These are phyloP conservation scores for Alfaro cultratus DNA, from an alignment of 2,797 vertebrate species.

Conservation along the genomic window DNA sequence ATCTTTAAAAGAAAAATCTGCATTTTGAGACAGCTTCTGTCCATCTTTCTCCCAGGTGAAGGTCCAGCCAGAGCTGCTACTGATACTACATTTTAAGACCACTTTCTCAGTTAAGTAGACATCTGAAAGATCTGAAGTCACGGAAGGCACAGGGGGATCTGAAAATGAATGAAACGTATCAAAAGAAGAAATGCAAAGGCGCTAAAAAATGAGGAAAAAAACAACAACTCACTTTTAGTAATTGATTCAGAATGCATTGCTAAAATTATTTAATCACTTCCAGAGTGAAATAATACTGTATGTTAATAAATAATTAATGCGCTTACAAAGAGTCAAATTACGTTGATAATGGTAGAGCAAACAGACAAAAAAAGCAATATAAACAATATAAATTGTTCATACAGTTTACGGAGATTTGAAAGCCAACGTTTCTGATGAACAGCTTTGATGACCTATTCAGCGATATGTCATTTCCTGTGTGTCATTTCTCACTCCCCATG, in stretches of 20 bases:
- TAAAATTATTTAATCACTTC: background rate
- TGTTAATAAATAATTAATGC: background rate
- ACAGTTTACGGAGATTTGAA: background rate
- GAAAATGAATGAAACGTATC: conserved; percentile 22
- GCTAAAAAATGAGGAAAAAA: background rate
- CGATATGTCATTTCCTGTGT: background rate
- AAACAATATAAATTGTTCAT: background rate
- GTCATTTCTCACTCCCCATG: background rate
- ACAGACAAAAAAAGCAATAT: background rate
- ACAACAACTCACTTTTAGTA: rapidly evolving
- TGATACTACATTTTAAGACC: conserved; percentile 43
- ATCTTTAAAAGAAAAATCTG: background rate
- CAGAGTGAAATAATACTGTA: background rate
- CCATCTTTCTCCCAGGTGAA: conserved; percentile 52
- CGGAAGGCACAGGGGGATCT: conserved; percentile 41
- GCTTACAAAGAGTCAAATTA: background rate
- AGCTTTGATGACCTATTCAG: background rate
- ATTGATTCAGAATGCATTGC: background rate
- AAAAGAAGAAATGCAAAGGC: background rate
- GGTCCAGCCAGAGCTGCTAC: conserved; percentile 35
- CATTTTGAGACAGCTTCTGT: rapidly evolving
- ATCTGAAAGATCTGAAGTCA: conserved; percentile 26
- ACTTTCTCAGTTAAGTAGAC: conserved; percentile 66
- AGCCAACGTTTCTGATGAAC: background rate
- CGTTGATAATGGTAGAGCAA: background rate